Conservation (phyloP, 2,797 vertebrate species). For the Ataeniobius toweri region DNA sequence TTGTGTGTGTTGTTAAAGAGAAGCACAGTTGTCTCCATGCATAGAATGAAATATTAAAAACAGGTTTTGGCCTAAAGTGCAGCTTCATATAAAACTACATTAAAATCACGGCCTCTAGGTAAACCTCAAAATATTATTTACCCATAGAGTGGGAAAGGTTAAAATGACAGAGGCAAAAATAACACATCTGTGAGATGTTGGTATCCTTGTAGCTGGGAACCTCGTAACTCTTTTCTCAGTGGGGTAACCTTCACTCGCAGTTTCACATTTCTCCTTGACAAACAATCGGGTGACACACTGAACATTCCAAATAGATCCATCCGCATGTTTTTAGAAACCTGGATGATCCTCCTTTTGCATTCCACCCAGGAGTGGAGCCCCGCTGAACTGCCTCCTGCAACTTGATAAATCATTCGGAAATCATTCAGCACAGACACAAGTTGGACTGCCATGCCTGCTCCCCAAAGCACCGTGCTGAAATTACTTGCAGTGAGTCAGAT, state of each 20-base stretch:
- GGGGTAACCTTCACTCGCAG: slow-evolving; percentile 28
- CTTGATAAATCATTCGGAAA: slow-evolving; percentile 68
- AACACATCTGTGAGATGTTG: slow-evolving; percentile 26
- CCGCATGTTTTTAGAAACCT: slow-evolving; percentile 5
- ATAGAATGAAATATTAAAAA: not conserved
- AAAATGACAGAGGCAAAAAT: slow-evolving; percentile 24
- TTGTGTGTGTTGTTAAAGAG: slow-evolving; percentile 1
- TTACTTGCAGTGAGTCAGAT: slow-evolving; percentile 50
- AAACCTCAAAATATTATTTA: slow-evolving; percentile 34
- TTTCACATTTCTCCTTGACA: slow-evolving; percentile 20
- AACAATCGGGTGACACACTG: slow-evolving; percentile 37
- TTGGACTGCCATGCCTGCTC: slow-evolving; percentile 38
- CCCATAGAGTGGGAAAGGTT: slow-evolving; percentile 6
- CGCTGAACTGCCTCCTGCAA: slow-evolving; percentile 50
- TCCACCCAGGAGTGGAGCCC: slow-evolving; percentile 41
- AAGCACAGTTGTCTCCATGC: not conserved
- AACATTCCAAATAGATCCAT: slow-evolving; percentile 31
- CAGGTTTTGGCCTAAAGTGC: slow-evolving; percentile 13
- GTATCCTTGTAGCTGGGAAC: slow-evolving; percentile 22
- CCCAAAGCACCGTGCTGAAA: slow-evolving; percentile 51
- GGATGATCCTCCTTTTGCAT: slow-evolving; percentile 42
- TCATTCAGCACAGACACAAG: slow-evolving; percentile 61
- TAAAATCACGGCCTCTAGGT: slow-evolving; percentile 24
- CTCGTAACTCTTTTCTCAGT: slow-evolving; percentile 16
- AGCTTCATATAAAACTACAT: slow-evolving; percentile 26